These are phyloP conservation scores for Lydus trimaculatus DNA, from an alignment of 2,888 invertebrate species.

Conservation along the genomic window DNA sequence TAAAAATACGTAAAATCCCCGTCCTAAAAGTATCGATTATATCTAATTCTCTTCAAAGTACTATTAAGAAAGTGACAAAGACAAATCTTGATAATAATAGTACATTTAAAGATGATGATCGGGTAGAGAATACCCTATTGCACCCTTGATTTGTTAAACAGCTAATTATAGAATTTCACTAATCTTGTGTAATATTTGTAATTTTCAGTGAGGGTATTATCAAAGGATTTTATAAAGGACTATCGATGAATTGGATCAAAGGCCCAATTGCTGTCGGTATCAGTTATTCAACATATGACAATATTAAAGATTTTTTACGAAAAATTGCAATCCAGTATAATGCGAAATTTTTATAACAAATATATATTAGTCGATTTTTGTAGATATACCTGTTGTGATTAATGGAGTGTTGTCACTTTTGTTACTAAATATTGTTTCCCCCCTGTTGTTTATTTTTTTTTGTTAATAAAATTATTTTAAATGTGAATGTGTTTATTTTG, in stretches of 20 bases:
- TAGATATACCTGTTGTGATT: constrained; percentile 9
- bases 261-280: constrained; percentile 92
- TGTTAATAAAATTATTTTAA: constrained; percentile 5
- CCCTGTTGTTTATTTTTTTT: too few species aligned
- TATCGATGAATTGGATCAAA: constrained; percentile 99
- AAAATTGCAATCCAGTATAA: constrained; percentile 45
- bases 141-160: neutral
- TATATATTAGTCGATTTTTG: constrained; percentile 10
- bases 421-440: constrained; percentile 12
- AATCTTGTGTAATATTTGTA: neutral
- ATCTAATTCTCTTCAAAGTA: too few species aligned
- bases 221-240: constrained; percentile 94
- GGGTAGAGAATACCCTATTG: too few species aligned
- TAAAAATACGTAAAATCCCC: too few species aligned
- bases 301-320: constrained; percentile 70
- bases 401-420: constrained; percentile 25
- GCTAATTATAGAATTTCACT: neutral
- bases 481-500: neutral
- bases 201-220: constrained; percentile 83
- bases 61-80: too few species aligned
- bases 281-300: constrained; percentile 95
- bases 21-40: too few species aligned
- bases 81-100: too few species aligned
- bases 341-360: constrained; percentile 32
- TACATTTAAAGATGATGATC: too few species aligned